Evolutionary conservation across 1,140 invertebrate species (phyloP).

Genomic region (Ceratosolen fusciceps): DNA sequence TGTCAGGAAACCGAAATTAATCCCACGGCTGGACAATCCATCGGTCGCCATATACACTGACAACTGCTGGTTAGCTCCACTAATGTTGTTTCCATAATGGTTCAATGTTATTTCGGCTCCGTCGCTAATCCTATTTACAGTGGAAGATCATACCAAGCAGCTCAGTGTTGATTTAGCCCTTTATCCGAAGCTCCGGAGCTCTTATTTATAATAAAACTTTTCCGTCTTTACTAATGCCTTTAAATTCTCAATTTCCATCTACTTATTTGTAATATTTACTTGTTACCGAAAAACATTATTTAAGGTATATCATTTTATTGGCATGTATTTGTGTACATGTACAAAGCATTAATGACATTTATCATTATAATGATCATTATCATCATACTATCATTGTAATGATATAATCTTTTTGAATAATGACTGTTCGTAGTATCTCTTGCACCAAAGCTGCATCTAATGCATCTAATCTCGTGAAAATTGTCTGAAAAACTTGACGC

Average conservation of each 20-base stretch:
- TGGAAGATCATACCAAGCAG: not conserved
- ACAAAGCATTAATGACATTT: too few relatives aligned
- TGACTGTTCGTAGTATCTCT: not conserved
- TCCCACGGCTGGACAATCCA: not conserved
- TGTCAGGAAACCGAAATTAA: constrained; percentile 11
- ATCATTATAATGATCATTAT: too few relatives aligned
- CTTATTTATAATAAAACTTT: not conserved
- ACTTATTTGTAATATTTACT: too few relatives aligned
- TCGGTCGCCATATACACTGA: not conserved
- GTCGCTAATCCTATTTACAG: not conserved
- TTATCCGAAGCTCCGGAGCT: too few relatives aligned
- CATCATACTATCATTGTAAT: not conserved
- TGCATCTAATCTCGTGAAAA: not conserved
- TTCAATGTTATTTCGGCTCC: not conserved
- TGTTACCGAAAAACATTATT: too few relatives aligned
- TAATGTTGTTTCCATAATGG: too few relatives aligned
- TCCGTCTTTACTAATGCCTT: too few relatives aligned
- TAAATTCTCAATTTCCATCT: too few relatives aligned
- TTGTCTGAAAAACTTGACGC: too few relatives aligned
- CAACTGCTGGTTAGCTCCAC: not conserved
- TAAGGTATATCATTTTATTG: too few relatives aligned
- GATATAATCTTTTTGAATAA: not conserved
- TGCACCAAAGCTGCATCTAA: not conserved
- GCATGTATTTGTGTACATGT: too few relatives aligned
- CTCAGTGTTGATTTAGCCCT: not conserved